Percentiles rank a stretch among this genome's conserved stretches.
These are phyloP conservation scores for Temnothorax longispinosus DNA, from an alignment of 1,140 invertebrate species.

Conservation along the genomic window DNA sequence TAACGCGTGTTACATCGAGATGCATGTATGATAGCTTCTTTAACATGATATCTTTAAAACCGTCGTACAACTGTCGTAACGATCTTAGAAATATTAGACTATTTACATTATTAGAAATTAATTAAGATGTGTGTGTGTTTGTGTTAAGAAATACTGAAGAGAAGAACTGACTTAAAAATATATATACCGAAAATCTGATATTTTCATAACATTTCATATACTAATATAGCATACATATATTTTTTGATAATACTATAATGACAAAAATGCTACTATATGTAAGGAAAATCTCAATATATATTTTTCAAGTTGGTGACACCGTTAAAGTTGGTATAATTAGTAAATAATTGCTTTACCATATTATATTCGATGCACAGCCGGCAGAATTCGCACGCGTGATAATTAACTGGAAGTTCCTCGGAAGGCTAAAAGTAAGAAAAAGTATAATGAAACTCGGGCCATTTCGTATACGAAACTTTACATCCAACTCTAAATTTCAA, in stretches of 20 bases:
- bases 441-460: conserved; percentile 34
- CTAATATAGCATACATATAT: not conserved
- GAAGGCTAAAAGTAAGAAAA: conserved; percentile 19
- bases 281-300: not conserved
- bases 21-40: conserved; percentile 42
- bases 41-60: conserved; percentile 16
- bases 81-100: not conserved
- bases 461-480: conserved; percentile 39
- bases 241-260: not conserved
- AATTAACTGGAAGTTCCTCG: conserved; percentile 43
- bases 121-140: not conserved
- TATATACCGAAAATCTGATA: not conserved
- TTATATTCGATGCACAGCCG: conserved; percentile 11
- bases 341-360: conserved; percentile 21
- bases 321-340: conserved; percentile 5
- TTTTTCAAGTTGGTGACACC: not conserved
- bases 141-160: not conserved
- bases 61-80: not conserved
- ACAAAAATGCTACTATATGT: not conserved
- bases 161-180: no score
- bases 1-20: conserved; percentile 65
- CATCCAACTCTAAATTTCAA: conserved; percentile 35
- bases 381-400: conserved; percentile 29
- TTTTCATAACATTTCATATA: not conserved
- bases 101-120: not conserved